Percentiles rank a stretch among this genome's conserved stretches.
These are phyloP conservation scores for Drosophila teissieri DNA, from an alignment of 1,140 invertebrate genomes.

Conservation along the genomic window DNA sequence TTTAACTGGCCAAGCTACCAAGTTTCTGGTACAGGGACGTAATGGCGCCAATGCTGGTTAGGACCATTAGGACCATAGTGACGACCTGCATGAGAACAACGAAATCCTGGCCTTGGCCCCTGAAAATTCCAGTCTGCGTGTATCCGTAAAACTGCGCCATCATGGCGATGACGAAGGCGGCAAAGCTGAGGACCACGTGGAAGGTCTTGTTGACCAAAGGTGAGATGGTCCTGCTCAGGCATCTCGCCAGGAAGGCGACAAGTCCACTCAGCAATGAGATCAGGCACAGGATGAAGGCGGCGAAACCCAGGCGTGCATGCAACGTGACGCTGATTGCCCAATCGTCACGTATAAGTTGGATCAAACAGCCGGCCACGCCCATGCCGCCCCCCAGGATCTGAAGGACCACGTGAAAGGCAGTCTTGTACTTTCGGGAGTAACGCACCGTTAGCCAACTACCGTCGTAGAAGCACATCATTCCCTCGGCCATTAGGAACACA, in stretches of 20 bases:
- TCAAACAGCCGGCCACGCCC: constrained; percentile 68
- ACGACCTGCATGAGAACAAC: constrained; percentile 61
- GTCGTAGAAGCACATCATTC: constrained; percentile 73
- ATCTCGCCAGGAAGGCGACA: constrained; percentile 43
- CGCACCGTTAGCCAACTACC: constrained; percentile 61
- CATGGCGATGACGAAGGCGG: constrained; percentile 66
- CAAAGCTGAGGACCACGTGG: constrained; percentile 63
- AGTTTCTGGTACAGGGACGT: constrained; percentile 66
- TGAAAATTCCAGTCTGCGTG: constrained; percentile 57
- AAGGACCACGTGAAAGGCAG: constrained; percentile 60
- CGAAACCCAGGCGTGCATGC: constrained; percentile 65
- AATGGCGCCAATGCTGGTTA: constrained; percentile 66
- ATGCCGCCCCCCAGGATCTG: constrained; percentile 68
- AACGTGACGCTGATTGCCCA: constrained; percentile 56
- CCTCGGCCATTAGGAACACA: constrained; percentile 73
- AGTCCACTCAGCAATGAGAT: constrained; percentile 63
- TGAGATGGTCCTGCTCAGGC: constrained; percentile 24
- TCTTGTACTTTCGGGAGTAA: constrained; percentile 60
- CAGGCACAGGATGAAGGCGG: constrained; percentile 66
- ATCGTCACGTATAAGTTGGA: constrained; percentile 63
- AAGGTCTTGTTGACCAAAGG: constrained; percentile 70
- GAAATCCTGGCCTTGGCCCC: constrained; percentile 58
- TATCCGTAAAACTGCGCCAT: constrained; percentile 71
- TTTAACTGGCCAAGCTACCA: constrained; percentile 36
- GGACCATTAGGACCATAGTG: constrained; percentile 60